These are phyloP conservation scores for Dendrophyllia cribrosa DNA, from an alignment of 64 coral and sea anemone genomes.

Conservation along the genomic window DNA sequence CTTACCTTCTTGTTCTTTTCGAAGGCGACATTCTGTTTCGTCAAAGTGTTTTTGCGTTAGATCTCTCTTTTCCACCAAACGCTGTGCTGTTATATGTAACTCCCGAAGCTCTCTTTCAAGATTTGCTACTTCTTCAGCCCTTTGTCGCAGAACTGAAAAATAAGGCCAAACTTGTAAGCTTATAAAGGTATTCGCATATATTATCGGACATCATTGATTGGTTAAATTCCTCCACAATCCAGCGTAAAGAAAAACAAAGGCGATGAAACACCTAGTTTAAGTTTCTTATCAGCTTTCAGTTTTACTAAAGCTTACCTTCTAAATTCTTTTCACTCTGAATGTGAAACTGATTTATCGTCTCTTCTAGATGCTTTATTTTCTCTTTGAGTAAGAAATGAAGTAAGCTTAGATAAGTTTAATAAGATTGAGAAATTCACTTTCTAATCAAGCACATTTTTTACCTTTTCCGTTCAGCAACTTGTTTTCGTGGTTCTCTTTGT, in stretches of 20 bases:
- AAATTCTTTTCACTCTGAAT: conserved; percentile 57
- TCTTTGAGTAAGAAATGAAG: neutral
- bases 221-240: neutral
- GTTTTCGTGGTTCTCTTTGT: conserved; percentile 25
- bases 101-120: conserved; percentile 61
- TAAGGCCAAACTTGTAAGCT: too few species aligned
- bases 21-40: conserved; percentile 18
- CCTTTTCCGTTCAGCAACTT: conserved; percentile 27
- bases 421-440: neutral
- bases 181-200: too few species aligned
- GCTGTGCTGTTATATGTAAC: conserved; percentile 38
- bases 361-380: conserved; percentile 48
- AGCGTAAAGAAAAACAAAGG: too few species aligned
- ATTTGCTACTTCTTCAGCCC: conserved; percentile 51
- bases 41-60: conserved; percentile 43
- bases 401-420: neutral
- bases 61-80: conserved; percentile 31
- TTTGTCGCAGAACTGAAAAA: conserved; percentile 45
- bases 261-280: too few species aligned
- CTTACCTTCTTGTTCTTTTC: conserved; percentile 57
- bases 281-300: too few species aligned
- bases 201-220: neutral
- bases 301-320: conserved; percentile 23
- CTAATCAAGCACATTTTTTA: too few species aligned
- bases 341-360: conserved; percentile 37